Percentiles rank a stretch among this genome's conserved stretches.
These are phyloP conservation scores for Protobothrops mucrosquamatus DNA, from an alignment of 2,113 vertebrate genomes.

Conservation along the genomic window DNA sequence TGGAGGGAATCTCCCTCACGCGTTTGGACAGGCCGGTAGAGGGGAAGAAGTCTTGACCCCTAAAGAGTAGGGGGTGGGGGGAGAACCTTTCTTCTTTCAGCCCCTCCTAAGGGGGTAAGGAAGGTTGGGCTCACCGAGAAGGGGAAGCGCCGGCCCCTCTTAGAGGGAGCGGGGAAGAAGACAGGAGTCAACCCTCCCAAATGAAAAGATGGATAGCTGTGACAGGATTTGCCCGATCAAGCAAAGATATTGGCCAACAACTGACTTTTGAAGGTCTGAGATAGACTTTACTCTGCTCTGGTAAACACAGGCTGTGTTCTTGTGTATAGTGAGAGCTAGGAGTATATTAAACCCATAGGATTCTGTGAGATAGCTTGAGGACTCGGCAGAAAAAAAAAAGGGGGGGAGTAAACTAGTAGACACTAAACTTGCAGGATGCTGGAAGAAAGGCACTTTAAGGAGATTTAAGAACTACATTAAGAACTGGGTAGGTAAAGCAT, in stretches of 20 bases:
- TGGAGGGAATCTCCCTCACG: not conserved
- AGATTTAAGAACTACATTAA: not conserved
- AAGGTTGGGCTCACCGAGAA: not conserved
- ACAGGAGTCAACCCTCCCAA: not conserved
- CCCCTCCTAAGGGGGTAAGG: not conserved
- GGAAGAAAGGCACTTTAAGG: conserved; percentile 4
- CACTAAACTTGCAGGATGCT: not conserved
- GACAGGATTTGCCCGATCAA: conserved; percentile 5
- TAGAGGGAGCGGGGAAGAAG: not conserved
- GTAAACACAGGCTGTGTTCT: not conserved
- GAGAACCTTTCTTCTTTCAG: not conserved
- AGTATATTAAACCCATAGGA: not conserved
- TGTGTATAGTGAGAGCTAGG: not conserved
- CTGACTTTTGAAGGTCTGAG: not conserved
- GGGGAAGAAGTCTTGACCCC: conserved; percentile 21
- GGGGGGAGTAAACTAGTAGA: not conserved
- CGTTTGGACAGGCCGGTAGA: not conserved
- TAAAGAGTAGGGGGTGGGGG: not conserved
- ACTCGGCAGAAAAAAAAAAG: not conserved
- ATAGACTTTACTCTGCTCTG: not conserved
- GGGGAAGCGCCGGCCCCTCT: not conserved
- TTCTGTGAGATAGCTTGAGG: not conserved
- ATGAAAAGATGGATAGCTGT: not conserved
- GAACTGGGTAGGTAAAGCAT: not conserved
- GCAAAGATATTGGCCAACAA: not conserved